phyloP scores from a whole-genome alignment of 1,140 invertebrate species.

The Drosophila micromelanica region DNA sequence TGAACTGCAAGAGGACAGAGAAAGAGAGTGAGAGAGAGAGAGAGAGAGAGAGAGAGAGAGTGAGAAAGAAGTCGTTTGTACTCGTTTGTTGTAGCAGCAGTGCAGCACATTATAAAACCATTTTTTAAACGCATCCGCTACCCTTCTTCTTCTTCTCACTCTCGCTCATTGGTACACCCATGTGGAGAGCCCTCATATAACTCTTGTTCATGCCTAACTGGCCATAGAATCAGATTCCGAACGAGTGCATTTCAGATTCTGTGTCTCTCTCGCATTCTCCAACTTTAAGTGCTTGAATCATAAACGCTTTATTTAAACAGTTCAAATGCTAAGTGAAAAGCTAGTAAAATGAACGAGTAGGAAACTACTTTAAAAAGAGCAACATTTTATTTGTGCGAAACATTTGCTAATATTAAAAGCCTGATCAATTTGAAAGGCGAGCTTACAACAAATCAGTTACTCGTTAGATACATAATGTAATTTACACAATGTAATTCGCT shows the following conservation, averaged over 20 bases:
- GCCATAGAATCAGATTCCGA: neutral
- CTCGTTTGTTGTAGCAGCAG: constrained; percentile 31
- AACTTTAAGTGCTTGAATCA: neutral
- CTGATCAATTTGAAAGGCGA: too few species aligned
- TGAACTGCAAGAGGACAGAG: constrained; percentile 88
- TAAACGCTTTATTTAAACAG: too few species aligned
- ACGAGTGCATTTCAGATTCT: neutral
- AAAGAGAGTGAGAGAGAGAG: constrained; percentile 4
- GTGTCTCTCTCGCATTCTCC: neutral
- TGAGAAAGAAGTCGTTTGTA: constrained; percentile 26
- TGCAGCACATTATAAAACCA: constrained; percentile 50
- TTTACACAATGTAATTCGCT: too few species aligned
- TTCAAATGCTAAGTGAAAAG: too few species aligned
- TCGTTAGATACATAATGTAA: too few species aligned
- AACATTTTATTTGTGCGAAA: too few species aligned
- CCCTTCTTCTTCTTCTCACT: neutral
- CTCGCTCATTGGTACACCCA: neutral
- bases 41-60: neutral
- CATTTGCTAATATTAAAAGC: too few species aligned
- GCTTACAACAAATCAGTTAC: too few species aligned
- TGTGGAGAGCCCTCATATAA: neutral
- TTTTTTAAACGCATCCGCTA: constrained; percentile 35
- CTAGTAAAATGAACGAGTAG: too few species aligned
- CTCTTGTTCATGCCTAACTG: neutral
- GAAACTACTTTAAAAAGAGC: too few species aligned